phyloP scores from a whole-genome alignment of 2,888 invertebrate genomes.

The Anthrax anthrax region DNA sequence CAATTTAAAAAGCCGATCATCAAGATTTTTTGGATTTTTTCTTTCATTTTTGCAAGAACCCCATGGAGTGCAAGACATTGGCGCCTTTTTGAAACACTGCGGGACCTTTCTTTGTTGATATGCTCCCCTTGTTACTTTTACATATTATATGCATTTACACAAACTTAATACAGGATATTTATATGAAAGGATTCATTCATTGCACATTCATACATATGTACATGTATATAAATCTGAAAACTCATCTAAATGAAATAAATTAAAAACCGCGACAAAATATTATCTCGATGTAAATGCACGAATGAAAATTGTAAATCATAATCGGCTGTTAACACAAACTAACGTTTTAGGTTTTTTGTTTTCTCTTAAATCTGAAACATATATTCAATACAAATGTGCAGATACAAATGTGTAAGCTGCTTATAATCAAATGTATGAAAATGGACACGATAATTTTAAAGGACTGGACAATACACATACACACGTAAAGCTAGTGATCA shows the following conservation, averaged over 20 bases:
- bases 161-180: no score
- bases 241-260: slow-evolving; percentile 8
- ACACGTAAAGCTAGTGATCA: no score
- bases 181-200: no score
- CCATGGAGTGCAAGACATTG: slow-evolving; percentile 9
- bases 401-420: no score
- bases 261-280: slow-evolving; percentile 10
- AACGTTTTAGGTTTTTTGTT: neutral
- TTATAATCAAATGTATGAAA: no score
- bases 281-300: slow-evolving; percentile 8
- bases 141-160: neutral
- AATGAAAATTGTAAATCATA: slow-evolving; percentile 5
- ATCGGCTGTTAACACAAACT: slow-evolving; percentile 4
- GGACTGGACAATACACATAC: no score
- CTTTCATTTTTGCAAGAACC: slow-evolving; percentile 3
- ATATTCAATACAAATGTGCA: neutral
- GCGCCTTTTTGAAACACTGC: slow-evolving; percentile 9
- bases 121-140: slow-evolving; percentile 1
- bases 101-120: slow-evolving; percentile 4
- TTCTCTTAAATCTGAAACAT: neutral
- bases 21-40: neutral
- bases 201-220: slow-evolving; percentile 1
- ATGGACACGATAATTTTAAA: no score
- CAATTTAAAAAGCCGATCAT: slow-evolving; percentile 4
- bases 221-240: neutral